These are phyloP conservation scores for Hydropsyche betteni DNA, from an alignment of 2,888 invertebrate genomes.

Conservation along the genomic window DNA sequence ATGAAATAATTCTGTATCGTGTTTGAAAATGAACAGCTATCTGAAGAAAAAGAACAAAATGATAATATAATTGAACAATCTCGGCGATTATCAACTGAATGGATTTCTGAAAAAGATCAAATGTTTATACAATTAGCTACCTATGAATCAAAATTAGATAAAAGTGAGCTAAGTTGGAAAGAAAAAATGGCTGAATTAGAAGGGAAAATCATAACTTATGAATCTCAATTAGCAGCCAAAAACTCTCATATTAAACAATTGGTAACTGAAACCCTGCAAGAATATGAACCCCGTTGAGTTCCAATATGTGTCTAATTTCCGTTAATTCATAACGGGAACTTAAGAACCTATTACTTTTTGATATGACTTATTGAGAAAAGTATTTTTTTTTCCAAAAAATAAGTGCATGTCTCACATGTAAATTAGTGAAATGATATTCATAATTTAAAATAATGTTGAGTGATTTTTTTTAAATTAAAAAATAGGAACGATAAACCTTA, in stretches of 20 bases:
- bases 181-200: slow-evolving; percentile 68
- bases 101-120: slow-evolving; percentile 63
- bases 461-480: no score
- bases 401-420: no score
- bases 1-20: not conserved
- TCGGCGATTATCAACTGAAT: slow-evolving; percentile 61
- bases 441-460: no score
- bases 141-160: slow-evolving; percentile 63
- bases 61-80: slow-evolving; percentile 59
- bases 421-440: no score
- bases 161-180: slow-evolving; percentile 64
- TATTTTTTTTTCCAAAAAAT: no score
- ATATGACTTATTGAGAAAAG: no score
- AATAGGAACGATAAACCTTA: no score
- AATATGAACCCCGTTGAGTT: not conserved
- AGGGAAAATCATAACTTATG: slow-evolving; percentile 68
- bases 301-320: not conserved
- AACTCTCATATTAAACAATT: slow-evolving; percentile 70
- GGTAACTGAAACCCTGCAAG: slow-evolving; percentile 58
- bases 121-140: slow-evolving; percentile 62
- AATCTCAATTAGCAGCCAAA: slow-evolving; percentile 68
- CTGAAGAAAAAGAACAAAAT: slow-evolving; percentile 63
- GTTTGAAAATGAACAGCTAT: slow-evolving; percentile 56
- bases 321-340: no score
- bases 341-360: no score